Conservation (phyloP, 2,888 invertebrate genomes). For the Agrochola lychnidis region DNA sequence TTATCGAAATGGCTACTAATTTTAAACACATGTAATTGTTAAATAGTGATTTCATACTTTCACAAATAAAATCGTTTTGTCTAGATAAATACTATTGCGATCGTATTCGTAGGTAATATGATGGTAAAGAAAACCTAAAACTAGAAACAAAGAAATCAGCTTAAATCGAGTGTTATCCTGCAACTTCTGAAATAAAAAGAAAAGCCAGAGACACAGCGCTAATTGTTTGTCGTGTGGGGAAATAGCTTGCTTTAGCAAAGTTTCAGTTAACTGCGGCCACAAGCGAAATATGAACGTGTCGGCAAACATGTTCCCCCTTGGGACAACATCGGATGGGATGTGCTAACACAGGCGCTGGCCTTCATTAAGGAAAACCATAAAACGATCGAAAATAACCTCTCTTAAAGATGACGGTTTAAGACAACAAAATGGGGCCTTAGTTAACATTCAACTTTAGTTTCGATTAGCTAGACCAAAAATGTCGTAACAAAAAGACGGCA, state of each 20-base stretch:
- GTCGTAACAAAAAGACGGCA: not conserved
- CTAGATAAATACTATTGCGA: not conserved
- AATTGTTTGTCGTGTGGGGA: constrained; percentile 74
- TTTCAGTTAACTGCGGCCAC: constrained; percentile 74
- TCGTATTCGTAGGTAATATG: not conserved
- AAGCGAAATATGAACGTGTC: constrained; percentile 81
- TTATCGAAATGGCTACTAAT: not conserved
- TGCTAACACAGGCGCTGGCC: constrained; percentile 75
- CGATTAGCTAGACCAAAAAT: not conserved
- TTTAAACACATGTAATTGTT: too few relatives aligned
- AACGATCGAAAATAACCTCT: constrained; percentile 80
- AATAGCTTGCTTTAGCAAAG: constrained; percentile 77
- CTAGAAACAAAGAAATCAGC: not conserved
- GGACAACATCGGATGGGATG: constrained; percentile 78
- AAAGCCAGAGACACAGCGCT: constrained; percentile 57
- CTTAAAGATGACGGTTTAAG: constrained; percentile 68
- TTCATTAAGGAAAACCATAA: constrained; percentile 84
- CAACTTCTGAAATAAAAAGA: constrained; percentile 51
- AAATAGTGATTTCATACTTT: too few relatives aligned
- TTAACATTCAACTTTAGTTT: not conserved
- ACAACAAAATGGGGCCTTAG: constrained; percentile 34
- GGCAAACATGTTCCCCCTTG: constrained; percentile 80
- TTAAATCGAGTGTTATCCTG: not conserved
- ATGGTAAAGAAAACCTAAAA: not conserved
- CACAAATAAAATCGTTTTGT: not conserved